Percentiles rank a stretch among this genome's conserved stretches.
Conservation (phyloP, 2,113 vertebrate genomes). For the Telmatochromis sp. region DNA sequence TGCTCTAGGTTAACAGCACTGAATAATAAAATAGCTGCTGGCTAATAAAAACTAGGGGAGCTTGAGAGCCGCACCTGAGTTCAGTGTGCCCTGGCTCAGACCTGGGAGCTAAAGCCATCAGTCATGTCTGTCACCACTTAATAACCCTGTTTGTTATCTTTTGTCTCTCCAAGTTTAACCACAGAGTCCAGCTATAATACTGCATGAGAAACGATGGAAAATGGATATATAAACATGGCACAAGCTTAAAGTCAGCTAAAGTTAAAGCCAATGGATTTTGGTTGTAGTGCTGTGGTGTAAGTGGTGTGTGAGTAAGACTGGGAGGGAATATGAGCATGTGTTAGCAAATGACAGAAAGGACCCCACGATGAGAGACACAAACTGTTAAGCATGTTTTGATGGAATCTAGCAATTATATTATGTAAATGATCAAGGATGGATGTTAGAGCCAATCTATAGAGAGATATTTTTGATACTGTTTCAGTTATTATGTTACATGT, state of each 20-base stretch:
- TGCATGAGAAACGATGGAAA: conserved; percentile 23
- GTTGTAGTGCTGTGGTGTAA: neutral
- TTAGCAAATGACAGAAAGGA: neutral
- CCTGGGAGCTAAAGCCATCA: neutral
- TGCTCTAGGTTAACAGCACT: neutral
- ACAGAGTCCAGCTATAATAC: conserved; percentile 8
- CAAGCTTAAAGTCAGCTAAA: neutral
- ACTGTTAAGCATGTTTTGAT: neutral
- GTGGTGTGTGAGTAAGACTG: neutral
- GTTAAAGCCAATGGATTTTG: conserved; percentile 12
- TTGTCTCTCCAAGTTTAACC: neutral
- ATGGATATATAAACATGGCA: conserved; percentile 39
- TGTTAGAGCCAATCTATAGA: too few relatives aligned
- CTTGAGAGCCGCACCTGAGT: neutral
- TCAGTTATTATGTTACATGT: too few relatives aligned
- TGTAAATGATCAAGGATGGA: neutral
- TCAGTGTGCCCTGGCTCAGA: neutral
- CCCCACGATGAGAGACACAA: neutral
- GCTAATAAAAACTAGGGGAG: neutral
- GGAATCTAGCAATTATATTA: neutral
- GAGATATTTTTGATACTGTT: too few relatives aligned
- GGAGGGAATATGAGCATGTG: neutral
- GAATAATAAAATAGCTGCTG: neutral
- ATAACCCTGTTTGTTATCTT: conserved; percentile 30
- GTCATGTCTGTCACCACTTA: conserved; percentile 12